A percentile compares a stretch with the other conserved stretches of the same genome.
Conservation (phyloP, 2,113 vertebrate species). For the Irena cyanogastra region DNA sequence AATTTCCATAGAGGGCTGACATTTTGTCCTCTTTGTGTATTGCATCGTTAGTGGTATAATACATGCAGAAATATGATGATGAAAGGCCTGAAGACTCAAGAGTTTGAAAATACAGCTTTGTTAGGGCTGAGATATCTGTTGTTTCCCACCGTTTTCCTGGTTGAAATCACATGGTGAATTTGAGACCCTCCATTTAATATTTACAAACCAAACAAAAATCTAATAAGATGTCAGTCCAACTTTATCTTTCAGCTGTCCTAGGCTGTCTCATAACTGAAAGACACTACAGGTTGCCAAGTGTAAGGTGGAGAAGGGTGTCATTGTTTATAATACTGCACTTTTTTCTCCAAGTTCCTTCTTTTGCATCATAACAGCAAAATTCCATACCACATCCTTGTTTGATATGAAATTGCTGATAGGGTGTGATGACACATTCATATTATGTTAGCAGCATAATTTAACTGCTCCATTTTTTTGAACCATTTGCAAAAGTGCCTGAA, state of each 20-base stretch:
- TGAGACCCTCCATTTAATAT: background rate
- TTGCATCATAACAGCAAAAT: background rate
- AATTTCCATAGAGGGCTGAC: background rate
- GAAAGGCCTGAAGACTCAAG: background rate
- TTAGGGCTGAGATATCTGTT: background rate
- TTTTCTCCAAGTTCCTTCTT: background rate
- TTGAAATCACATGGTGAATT: background rate
- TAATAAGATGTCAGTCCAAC: background rate
- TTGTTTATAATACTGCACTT: background rate
- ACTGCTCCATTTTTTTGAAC: conserved; percentile 50
- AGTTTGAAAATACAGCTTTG: background rate
- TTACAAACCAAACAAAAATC: background rate
- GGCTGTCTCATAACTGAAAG: background rate
- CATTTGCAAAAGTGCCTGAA: conserved; percentile 43
- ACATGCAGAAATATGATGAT: background rate
- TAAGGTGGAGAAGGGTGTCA: background rate
- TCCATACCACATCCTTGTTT: background rate
- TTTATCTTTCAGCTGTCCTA: background rate
- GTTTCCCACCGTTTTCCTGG: background rate
- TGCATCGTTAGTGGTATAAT: background rate
- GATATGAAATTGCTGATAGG: conserved; percentile 45
- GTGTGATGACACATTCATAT: conserved; percentile 52
- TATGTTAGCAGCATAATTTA: conserved; percentile 43
- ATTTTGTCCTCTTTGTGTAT: conserved; percentile 33
- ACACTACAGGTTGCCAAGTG: background rate